Evolutionary conservation across 2,113 vertebrate genomes (phyloP).

Genomic region (Prinia subflava): DNA sequence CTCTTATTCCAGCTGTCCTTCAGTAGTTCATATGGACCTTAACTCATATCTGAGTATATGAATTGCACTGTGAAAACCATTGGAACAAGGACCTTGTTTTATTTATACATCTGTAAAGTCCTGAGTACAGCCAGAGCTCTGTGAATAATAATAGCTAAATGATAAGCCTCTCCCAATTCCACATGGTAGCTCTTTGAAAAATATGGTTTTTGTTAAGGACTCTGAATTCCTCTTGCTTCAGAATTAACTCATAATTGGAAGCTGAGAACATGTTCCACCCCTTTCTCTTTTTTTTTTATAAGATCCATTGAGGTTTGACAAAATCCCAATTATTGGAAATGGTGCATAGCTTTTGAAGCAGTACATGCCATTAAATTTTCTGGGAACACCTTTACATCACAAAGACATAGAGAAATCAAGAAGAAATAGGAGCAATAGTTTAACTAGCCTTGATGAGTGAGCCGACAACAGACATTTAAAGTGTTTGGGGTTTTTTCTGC

Average conservation of each 20-base stretch:
- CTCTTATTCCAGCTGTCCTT: background rate
- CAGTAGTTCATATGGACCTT: background rate
- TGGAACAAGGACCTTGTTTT: background rate
- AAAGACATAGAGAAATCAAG: background rate
- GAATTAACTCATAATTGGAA: background rate
- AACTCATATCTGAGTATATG: background rate
- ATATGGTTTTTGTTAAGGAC: background rate
- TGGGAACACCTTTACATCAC: background rate
- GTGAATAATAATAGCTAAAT: conserved; percentile 21
- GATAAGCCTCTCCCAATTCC: conserved; percentile 35
- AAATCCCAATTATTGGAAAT: background rate
- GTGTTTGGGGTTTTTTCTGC: background rate
- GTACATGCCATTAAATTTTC: background rate
- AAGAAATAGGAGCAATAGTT: background rate
- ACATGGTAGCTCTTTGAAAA: conserved; percentile 27
- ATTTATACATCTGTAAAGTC: conserved; percentile 10
- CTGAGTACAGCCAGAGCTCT: background rate
- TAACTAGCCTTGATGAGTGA: background rate
- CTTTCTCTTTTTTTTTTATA: background rate
- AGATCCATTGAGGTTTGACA: background rate
- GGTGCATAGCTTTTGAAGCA: background rate
- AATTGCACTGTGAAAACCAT: background rate
- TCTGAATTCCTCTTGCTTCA: background rate
- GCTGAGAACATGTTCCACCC: background rate
- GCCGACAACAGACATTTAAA: background rate